Conservation (phyloP, 1,140 invertebrate genomes). For the Nylanderia fulva region DNA sequence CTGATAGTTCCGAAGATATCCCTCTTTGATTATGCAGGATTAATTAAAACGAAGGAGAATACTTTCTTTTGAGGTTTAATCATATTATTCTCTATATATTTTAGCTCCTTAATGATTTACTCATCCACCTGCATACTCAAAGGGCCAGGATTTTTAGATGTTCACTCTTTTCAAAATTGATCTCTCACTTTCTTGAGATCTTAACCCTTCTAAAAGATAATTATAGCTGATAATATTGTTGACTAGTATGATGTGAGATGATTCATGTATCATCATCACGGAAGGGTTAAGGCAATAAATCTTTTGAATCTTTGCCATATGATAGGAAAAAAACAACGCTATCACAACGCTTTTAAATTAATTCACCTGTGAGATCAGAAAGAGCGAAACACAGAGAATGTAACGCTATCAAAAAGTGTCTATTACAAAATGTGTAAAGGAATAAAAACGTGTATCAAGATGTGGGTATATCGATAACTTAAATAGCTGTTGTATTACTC, state of each 20-base stretch:
- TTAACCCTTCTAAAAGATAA: conserved; percentile 39
- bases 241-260: not conserved
- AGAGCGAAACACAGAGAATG: conserved; percentile 7
- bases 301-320: not conserved
- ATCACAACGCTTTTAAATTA: conserved; percentile 36
- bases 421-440: conserved; percentile 46
- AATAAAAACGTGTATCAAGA: conserved; percentile 64
- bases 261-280: not conserved
- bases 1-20: conserved; percentile 11
- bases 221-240: conserved; percentile 35
- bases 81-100: not conserved
- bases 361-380: conserved; percentile 9
- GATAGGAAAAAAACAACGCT: not conserved
- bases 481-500: conserved; percentile 74
- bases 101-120: not conserved
- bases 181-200: conserved; percentile 26
- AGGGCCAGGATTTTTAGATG: conserved; percentile 20
- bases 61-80: not conserved
- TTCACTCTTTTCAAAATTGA: conserved; percentile 43
- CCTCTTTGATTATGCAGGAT: conserved; percentile 12
- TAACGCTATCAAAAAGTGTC: conserved; percentile 54
- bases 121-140: conserved; percentile 3
- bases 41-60: not conserved
- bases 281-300: conserved; percentile 46
- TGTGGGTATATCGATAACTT: conserved; percentile 64